Evolutionary conservation across 2,888 invertebrate genomes (phyloP).

Genomic region (Apotomis capreana): DNA sequence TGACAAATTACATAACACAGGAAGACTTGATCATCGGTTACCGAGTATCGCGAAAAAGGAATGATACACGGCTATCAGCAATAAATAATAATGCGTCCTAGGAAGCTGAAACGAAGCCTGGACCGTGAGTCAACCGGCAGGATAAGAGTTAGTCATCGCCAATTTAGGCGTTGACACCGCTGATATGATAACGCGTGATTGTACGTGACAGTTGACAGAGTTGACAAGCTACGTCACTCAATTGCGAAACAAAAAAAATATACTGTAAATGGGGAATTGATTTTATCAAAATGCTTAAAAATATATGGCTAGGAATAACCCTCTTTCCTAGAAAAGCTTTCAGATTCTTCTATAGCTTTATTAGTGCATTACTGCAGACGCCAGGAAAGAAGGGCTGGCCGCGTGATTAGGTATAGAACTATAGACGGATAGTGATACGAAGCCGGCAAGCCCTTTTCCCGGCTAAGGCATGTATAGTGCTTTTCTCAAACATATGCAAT

Average conservation of each 20-base stretch:
- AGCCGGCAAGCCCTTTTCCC: no score
- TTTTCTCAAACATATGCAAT: no score
- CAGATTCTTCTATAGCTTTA: no score
- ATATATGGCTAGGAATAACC: no score
- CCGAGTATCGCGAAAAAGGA: slow-evolving; percentile 15
- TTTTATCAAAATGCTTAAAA: no score
- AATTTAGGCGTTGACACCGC: slow-evolving; percentile 19
- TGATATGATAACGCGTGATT: slow-evolving; percentile 18
- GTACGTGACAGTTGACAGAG: neutral
- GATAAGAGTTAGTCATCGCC: slow-evolving; percentile 25
- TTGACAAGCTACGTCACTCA: neutral
- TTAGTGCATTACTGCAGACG: no score
- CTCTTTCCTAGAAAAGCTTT: no score
- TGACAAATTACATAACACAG: neutral
- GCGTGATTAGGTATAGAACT: no score
- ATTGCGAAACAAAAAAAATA: neutral
- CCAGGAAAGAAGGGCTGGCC: no score
- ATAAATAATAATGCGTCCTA: neutral
- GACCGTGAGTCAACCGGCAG: slow-evolving; percentile 10
- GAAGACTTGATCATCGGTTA: slow-evolving; percentile 10
- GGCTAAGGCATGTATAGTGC: no score
- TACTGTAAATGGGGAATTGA: no score
- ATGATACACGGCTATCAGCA: neutral
- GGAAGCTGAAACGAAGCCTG: slow-evolving; percentile 16
- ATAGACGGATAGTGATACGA: no score